These are phyloP conservation scores for Stegastes partitus DNA, from an alignment of 2,113 vertebrate species.

Conservation along the genomic window DNA sequence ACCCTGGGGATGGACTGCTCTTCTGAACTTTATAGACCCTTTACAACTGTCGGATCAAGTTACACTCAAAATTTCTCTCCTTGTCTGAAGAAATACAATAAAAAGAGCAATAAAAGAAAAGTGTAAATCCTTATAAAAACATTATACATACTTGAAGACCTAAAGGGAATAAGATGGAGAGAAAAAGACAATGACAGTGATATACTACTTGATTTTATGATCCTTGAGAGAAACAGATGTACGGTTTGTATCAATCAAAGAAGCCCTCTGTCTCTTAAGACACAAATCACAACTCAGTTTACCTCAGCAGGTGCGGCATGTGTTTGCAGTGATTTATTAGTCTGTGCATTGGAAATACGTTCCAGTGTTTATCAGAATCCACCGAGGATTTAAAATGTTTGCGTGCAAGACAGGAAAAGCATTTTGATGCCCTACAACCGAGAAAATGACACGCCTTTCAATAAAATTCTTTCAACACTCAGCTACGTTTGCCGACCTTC, in stretches of 20 bases:
- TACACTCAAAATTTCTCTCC: no score
- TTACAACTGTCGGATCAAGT: no score
- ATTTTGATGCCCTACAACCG: not conserved
- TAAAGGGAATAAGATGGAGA: no score
- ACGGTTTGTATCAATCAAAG: not conserved
- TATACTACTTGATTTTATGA: not conserved
- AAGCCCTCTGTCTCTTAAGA: not conserved
- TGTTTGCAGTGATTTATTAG: conserved; percentile 31
- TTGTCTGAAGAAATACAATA: no score
- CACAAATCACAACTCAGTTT: conserved; percentile 14
- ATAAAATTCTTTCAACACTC: conserved; percentile 1
- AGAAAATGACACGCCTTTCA: not conserved
- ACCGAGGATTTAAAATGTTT: not conserved
- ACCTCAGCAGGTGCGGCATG: conserved; percentile 31
- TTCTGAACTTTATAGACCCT: no score
- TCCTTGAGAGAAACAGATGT: not conserved
- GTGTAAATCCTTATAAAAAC: no score
- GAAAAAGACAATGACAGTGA: not conserved
- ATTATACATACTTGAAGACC: no score
- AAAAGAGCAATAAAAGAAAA: no score
- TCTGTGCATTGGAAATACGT: not conserved
- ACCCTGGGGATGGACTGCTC: no score
- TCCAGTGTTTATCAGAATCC: not conserved
- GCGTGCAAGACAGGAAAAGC: not conserved
- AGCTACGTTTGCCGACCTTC: no score